Conservation (phyloP, 2,888 invertebrate genomes). For the Unio delphinus region DNA sequence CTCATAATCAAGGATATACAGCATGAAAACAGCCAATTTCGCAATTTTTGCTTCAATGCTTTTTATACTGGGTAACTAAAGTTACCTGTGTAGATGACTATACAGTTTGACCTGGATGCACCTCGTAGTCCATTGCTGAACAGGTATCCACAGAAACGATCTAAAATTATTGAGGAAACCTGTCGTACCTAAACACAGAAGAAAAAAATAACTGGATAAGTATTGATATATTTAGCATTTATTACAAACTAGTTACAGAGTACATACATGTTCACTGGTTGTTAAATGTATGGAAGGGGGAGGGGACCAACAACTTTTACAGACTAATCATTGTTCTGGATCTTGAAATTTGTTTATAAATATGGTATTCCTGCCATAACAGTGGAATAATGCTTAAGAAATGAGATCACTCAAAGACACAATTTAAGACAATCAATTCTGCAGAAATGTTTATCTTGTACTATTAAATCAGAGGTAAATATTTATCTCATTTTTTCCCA, state of each 20-base stretch:
- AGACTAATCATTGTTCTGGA: too few species aligned
- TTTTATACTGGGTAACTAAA: not conserved
- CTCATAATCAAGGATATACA: not conserved
- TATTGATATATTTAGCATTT: not conserved
- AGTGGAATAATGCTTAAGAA: too few species aligned
- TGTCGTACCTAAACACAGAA: constrained; percentile 54
- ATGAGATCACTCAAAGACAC: too few species aligned
- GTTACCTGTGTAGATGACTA: constrained; percentile 84
- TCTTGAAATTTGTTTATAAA: too few species aligned
- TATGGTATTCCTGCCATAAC: too few species aligned
- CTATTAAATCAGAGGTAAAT: too few species aligned
- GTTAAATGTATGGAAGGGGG: too few species aligned
- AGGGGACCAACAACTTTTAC: too few species aligned
- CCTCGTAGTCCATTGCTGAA: constrained; percentile 95
- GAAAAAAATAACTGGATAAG: not conserved
- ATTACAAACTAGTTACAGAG: too few species aligned
- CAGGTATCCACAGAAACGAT: constrained; percentile 93
- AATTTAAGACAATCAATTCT: too few species aligned
- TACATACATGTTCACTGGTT: too few species aligned
- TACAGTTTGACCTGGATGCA: constrained; percentile 91
- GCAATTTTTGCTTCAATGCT: not conserved
- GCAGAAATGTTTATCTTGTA: not conserved
- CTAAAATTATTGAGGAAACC: constrained; percentile 93
- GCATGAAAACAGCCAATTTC: not conserved
- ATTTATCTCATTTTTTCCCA: too few species aligned